These are phyloP conservation scores for Hystrix cristata DNA, from an alignment of 2,113 vertebrate species.

Conservation along the genomic window DNA sequence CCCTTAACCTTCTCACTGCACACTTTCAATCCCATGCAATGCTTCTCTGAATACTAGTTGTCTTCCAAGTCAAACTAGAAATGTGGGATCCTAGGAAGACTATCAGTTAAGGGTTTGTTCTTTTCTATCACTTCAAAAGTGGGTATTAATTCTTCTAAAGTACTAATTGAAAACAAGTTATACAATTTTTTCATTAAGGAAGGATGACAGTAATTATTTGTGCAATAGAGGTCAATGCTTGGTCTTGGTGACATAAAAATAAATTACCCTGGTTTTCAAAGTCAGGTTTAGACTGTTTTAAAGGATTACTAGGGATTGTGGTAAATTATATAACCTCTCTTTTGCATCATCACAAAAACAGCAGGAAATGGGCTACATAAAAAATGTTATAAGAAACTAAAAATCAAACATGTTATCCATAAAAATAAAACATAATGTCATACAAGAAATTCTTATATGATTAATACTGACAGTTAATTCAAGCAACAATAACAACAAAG, in stretches of 20 bases:
- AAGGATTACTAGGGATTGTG: background rate
- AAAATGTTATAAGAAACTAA: background rate
- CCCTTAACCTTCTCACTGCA: background rate
- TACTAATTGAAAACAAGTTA: background rate
- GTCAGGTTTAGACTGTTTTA: background rate
- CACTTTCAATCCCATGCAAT: background rate
- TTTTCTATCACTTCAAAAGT: background rate
- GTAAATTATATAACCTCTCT: background rate
- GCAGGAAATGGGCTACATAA: background rate
- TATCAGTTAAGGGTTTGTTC: background rate
- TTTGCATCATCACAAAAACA: background rate
- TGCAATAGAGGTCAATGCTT: background rate
- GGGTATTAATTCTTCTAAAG: background rate
- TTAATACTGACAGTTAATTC: background rate
- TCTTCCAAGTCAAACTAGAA: background rate
- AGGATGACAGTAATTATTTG: background rate
- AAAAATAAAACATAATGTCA: background rate
- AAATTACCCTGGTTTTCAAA: background rate
- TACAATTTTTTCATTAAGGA: background rate
- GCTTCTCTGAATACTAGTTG: background rate
- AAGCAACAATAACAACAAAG: background rate
- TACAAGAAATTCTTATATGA: background rate
- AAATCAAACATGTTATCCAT: background rate
- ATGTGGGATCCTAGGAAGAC: background rate
- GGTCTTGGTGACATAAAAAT: background rate